These are phyloP conservation scores for Glandiceps talaboti DNA, from an alignment of 53 echinoderm and acorn worm species.

Conservation along the genomic window DNA sequence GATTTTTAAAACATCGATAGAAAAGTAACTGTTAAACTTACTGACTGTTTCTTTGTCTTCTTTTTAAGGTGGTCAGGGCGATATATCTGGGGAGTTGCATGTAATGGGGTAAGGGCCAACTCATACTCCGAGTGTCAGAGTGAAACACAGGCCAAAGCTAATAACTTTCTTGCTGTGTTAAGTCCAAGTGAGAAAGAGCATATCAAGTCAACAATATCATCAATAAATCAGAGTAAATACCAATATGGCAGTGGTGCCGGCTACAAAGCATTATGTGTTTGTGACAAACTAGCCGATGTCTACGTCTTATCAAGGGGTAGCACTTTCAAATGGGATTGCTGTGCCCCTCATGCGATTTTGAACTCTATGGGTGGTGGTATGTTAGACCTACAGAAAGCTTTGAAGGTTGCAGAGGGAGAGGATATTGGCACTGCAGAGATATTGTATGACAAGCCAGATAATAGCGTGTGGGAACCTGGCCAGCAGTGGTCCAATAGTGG, in stretches of 20 bases:
- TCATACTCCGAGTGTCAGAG: conserved; percentile 15
- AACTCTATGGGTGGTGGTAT: conserved; percentile 67
- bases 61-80: conserved; percentile 74
- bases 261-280: conserved; percentile 69
- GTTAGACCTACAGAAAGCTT: conserved; percentile 19
- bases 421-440: conserved; percentile 15
- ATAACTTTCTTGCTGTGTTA: conserved; percentile 16
- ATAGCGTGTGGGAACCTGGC: conserved; percentile 12
- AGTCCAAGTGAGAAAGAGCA: conserved; percentile 57
- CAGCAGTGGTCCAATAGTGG: conserved; percentile 74
- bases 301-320: conserved; percentile 68
- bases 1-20: too few relatives aligned
- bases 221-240: conserved; percentile 26
- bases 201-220: conserved; percentile 26
- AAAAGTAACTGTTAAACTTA: too few relatives aligned
- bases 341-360: conserved; percentile 80
- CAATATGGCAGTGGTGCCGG: conserved; percentile 78
- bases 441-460: conserved; percentile 55
- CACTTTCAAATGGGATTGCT: conserved; percentile 95
- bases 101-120: conserved; percentile 32
- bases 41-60: neutral
- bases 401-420: conserved; percentile 1
- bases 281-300: conserved; percentile 55
- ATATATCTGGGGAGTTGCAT: conserved; percentile 63
- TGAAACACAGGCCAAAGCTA: conserved; percentile 10